phyloP scores from a whole-genome alignment of 2,113 vertebrate species.

The Varanus salvator region DNA sequence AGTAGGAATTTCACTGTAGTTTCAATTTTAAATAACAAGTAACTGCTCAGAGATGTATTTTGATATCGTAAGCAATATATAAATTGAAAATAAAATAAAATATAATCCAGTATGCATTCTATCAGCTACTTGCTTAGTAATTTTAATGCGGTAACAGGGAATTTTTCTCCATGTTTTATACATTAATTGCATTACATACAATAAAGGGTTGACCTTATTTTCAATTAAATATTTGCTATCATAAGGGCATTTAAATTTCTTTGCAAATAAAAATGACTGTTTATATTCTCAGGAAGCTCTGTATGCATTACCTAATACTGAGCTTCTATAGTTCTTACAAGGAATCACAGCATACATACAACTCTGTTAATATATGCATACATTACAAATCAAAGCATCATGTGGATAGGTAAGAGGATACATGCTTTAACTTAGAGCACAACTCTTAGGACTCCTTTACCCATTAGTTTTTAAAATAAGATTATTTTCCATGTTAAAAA shows the following conservation, averaged over 20 bases:
- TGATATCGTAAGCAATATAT: too few relatives aligned
- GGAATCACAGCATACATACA: neutral
- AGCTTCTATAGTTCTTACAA: neutral
- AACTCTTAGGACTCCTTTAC: neutral
- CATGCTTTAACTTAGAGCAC: neutral
- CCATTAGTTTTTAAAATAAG: neutral
- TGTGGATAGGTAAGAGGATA: neutral
- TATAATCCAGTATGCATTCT: neutral
- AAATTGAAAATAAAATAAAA: neutral
- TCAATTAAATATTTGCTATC: neutral
- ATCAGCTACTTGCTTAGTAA: neutral
- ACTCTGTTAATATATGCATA: neutral
- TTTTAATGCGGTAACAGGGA: neutral
- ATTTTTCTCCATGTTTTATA: neutral
- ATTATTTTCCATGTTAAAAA: neutral
- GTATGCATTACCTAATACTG: neutral
- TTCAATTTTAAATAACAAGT: too few relatives aligned
- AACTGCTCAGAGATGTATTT: too few relatives aligned
- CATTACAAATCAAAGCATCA: neutral
- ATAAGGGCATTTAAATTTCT: neutral
- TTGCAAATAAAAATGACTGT: neutral
- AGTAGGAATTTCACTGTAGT: too few relatives aligned
- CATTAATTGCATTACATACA: neutral
- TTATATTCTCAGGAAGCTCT: neutral
- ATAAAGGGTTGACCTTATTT: neutral